These are phyloP conservation scores for Amphimedon queenslandica DNA, from an alignment of 37 sponge, comb jelly and placozoan genomes.

Conservation along the genomic window DNA sequence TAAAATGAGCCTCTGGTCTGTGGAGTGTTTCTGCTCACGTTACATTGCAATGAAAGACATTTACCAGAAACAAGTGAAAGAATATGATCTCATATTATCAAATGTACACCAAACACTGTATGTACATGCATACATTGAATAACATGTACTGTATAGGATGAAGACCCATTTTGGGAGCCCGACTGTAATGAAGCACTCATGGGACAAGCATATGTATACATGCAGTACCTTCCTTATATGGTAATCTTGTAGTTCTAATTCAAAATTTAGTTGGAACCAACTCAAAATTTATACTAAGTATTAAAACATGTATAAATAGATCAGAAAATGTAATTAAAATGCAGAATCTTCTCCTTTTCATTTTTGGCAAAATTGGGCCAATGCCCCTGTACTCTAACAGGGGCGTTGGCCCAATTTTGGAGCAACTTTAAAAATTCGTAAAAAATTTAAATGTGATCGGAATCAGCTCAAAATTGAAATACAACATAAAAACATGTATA, in stretches of 20 bases:
- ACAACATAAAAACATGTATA: no score
- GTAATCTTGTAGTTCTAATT: not conserved
- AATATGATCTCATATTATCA: conserved; percentile 52
- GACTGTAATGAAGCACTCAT: conserved; percentile 41
- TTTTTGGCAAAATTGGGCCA: no score
- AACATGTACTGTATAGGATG: conserved; percentile 21
- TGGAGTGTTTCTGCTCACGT: conserved; percentile 52
- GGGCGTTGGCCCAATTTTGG: no score
- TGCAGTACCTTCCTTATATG: conserved; percentile 51
- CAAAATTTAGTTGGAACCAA: not conserved
- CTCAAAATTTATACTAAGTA: conserved; percentile 35
- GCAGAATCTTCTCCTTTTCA: no score
- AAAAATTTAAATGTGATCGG: no score
- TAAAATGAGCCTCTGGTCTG: conserved; percentile 43
- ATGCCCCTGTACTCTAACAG: no score
- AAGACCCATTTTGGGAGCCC: conserved; percentile 60
- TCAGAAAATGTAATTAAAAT: no score
- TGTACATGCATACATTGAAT: no score
- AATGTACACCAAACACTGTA: no score
- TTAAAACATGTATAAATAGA: no score
- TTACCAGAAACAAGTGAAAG: conserved; percentile 69
- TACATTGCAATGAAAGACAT: conserved; percentile 70
- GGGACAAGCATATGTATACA: conserved; percentile 61
- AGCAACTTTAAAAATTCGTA: no score
- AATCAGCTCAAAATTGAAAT: no score